These are phyloP conservation scores for Poecilobothrus nobilitatus DNA, from an alignment of 2,888 invertebrate species.

Conservation along the genomic window DNA sequence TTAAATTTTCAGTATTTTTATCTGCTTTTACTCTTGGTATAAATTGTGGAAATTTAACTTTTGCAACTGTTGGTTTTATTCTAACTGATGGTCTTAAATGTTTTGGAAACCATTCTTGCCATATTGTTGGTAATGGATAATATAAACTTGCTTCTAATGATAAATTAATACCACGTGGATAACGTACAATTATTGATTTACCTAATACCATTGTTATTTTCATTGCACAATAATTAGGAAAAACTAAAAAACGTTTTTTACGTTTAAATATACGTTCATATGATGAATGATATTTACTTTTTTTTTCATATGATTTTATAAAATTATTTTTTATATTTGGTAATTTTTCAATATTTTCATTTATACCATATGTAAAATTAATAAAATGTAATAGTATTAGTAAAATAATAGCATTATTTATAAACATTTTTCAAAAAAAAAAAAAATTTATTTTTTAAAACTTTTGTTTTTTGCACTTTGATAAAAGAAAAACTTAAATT, in stretches of 20 bases:
- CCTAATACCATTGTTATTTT: constrained; percentile 33
- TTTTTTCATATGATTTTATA: not conserved
- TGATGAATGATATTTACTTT: constrained; percentile 21
- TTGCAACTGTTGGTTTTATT: constrained; percentile 21
- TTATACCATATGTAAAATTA: not conserved
- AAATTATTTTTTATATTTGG: not conserved
- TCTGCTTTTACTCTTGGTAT: not conserved
- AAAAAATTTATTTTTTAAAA: too few relatives aligned
- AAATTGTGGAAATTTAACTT: constrained; percentile 1
- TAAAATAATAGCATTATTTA: not conserved
- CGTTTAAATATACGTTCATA: constrained; percentile 34
- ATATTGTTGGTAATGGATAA: constrained; percentile 32
- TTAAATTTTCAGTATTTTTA: not conserved
- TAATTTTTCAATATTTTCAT: not conserved
- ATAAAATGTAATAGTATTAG: not conserved
- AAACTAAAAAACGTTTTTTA: constrained; percentile 33
- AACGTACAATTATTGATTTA: constrained; percentile 31
- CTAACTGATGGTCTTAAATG: constrained; percentile 32
- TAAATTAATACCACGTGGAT: constrained; percentile 31
- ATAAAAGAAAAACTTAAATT: too few relatives aligned
- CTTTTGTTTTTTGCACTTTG: not conserved
- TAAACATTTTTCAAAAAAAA: not conserved
- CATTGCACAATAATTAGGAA: constrained; percentile 33
- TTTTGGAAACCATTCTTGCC: constrained; percentile 36
- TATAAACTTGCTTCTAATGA: constrained; percentile 33